Evolutionary conservation across 2,888 invertebrate genomes (phyloP).

Genomic region (Hirtodrosophila cameraria): DNA sequence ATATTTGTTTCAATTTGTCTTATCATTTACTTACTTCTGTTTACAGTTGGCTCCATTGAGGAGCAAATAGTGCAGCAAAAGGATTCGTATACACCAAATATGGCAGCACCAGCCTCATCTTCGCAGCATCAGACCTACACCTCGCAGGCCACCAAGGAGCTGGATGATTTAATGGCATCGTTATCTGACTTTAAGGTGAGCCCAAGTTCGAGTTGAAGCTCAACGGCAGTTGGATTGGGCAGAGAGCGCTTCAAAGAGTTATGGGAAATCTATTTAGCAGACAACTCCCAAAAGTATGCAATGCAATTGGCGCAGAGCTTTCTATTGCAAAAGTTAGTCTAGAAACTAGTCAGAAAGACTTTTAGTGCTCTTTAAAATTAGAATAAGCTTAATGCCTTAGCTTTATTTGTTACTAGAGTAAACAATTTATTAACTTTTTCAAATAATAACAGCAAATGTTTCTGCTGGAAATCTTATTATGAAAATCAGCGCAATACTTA

Average conservation of each 20-base stretch:
- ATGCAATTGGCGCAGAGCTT: not conserved
- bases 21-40: not conserved
- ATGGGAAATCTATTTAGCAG: not conserved
- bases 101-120: conserved; percentile 43
- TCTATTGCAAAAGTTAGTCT: too few species aligned
- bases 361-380: too few species aligned
- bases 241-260: not conserved
- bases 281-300: conserved; percentile 41
- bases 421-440: too few species aligned
- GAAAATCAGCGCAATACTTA: too few species aligned
- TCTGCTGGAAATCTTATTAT: too few species aligned
- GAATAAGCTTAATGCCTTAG: too few species aligned
- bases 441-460: too few species aligned
- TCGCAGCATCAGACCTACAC: conserved; percentile 83
- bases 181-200: conserved; percentile 97
- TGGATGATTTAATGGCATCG: conserved; percentile 98
- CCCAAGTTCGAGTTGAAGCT: too few species aligned
- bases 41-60: conserved; percentile 79
- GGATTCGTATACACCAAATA: conserved; percentile 77
- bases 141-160: conserved; percentile 96
- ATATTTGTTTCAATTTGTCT: not conserved
- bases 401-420: too few species aligned
- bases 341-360: too few species aligned
- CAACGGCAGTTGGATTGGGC: not conserved
- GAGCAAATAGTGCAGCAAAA: conserved; percentile 82